These are phyloP conservation scores for Trilocha varians DNA, from an alignment of 2,888 invertebrate genomes.

Conservation along the genomic window DNA sequence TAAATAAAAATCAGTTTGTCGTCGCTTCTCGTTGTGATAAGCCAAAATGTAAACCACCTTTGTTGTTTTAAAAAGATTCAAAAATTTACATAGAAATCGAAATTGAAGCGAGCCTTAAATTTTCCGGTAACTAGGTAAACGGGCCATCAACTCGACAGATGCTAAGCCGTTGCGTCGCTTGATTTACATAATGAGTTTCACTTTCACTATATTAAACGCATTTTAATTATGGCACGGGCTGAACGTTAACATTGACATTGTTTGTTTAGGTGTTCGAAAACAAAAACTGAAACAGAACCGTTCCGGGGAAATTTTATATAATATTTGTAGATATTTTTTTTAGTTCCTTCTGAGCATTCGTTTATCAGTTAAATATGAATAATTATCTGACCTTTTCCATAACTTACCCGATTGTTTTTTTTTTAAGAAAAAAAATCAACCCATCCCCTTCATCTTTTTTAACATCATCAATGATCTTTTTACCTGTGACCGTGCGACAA, in stretches of 20 bases:
- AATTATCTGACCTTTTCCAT: too few species aligned
- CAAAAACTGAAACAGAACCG: neutral
- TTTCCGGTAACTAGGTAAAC: slow-evolving; percentile 1
- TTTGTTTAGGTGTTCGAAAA: neutral
- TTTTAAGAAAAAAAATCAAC: too few species aligned
- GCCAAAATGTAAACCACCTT: too few species aligned
- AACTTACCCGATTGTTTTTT: too few species aligned
- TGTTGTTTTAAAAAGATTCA: neutral
- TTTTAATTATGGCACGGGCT: neutral
- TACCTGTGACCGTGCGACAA: too few species aligned
- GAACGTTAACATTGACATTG: neutral
- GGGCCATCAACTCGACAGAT: neutral
- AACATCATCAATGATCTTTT: too few species aligned
- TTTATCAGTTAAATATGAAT: too few species aligned
- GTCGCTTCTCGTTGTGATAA: neutral
- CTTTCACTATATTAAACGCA: neutral
- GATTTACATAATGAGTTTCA: neutral
- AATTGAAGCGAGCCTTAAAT: neutral
- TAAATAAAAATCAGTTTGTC: neutral
- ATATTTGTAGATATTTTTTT: too few species aligned
- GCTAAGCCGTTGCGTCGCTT: neutral
- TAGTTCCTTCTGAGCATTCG: too few species aligned
- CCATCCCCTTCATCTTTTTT: too few species aligned
- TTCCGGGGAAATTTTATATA: too few species aligned
- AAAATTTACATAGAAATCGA: neutral